Conservation (phyloP, 2,888 invertebrate genomes). For the Heliconius hortense region DNA sequence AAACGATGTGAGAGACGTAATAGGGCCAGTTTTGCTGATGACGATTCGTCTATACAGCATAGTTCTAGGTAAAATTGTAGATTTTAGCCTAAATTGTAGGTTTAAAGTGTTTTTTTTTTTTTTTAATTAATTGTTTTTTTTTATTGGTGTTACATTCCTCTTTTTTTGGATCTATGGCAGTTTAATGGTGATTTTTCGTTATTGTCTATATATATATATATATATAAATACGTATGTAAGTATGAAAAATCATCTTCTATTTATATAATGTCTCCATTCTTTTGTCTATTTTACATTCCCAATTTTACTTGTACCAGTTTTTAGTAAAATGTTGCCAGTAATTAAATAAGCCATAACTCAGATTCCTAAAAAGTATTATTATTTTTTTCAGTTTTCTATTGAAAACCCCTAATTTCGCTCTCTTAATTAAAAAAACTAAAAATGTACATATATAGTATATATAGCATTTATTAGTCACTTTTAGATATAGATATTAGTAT, state of each 20-base stretch:
- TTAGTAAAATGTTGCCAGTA: conserved; percentile 19
- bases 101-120: not conserved
- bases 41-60: conserved; percentile 70
- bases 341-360: not conserved
- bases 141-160: not conserved
- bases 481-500: conserved; percentile 39
- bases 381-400: conserved; percentile 20
- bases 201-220: not conserved
- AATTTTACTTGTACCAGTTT: not conserved
- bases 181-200: not conserved
- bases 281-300: conserved; percentile 24
- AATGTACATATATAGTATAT: conserved; percentile 26
- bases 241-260: not conserved
- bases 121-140: not conserved
- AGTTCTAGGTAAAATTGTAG: conserved; percentile 65
- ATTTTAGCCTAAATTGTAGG: not conserved
- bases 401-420: not conserved
- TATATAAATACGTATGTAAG: too few relatives aligned
- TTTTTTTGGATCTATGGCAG: not conserved
- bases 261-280: not conserved
- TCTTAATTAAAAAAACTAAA: not conserved
- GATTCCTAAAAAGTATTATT: conserved; percentile 13
- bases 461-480: conserved; percentile 43
- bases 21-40: conserved; percentile 74
- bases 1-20: conserved; percentile 83